Evolutionary conservation across 92 coral and sea anemone species (phyloP).

Genomic region (Porites lobata): DNA sequence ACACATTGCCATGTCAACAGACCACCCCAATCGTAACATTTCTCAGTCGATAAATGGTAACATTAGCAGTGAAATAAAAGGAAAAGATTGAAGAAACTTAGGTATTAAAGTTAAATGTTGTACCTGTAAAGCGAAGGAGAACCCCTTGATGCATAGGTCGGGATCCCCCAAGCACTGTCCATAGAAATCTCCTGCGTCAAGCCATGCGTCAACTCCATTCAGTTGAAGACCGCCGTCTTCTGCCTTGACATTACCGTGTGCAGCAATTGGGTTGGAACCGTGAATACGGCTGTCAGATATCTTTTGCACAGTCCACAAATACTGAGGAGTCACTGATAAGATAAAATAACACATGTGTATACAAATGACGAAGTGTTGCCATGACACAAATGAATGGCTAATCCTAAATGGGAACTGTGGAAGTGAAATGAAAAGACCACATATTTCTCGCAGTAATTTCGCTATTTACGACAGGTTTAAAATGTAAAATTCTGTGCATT

Average conservation of each 20-base stretch:
- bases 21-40: no score
- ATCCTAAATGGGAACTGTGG: no score
- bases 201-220: slow-evolving; percentile 97
- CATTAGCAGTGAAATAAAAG: no score
- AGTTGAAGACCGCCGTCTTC: slow-evolving; percentile 95
- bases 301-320: slow-evolving; percentile 98
- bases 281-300: slow-evolving; percentile 90
- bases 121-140: slow-evolving; percentile 97
- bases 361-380: background rate
- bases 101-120: no score
- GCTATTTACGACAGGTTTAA: no score
- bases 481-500: no score
- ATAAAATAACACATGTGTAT: background rate
- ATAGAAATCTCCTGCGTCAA: slow-evolving; percentile 98
- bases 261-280: slow-evolving; percentile 91
- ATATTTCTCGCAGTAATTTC: no score
- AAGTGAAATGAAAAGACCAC: no score
- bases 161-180: slow-evolving; percentile 99
- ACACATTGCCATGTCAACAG: no score
- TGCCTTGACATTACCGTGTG: slow-evolving; percentile 90
- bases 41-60: no score
- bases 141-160: slow-evolving; percentile 98
- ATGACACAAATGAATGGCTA: no score
- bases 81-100: no score
- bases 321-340: slow-evolving; percentile 80